Base-by-base conservation (phyloP, 2,797 vertebrate species). In the Florisuga fusca region DNA sequence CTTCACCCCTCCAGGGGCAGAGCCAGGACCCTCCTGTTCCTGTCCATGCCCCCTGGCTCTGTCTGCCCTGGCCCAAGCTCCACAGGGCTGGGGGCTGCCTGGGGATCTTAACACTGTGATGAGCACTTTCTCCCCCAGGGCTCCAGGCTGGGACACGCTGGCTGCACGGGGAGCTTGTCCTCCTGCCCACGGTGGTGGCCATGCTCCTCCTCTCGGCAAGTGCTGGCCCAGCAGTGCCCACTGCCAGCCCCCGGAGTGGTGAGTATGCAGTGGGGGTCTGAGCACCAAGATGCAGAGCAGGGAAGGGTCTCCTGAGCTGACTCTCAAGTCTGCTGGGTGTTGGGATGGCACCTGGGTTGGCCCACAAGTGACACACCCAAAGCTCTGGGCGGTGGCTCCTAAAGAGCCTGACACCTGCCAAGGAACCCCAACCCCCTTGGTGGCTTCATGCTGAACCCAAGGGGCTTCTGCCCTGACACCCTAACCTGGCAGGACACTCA, bases 221-320 rank as follows among this genome's bases (percentile, higher is more conserved):
- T 0, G 95, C 95, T 3, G 94, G 94, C 31, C 92, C 95, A 5
- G 59, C 94, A 8, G 5, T 0, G 4, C 95, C 92, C 78, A 63
- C 94, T 2, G 38, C 94, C 50, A 31, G 91, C 68, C 10, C 95
- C 72, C 54, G 84, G 45, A 94, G 75, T 0, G 89, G 96, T 96
- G 75, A 96, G 96, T 96, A 55, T 10, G 1, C 33, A 25, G 4
- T 12, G 26, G 26, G 33, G 51, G 69, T 11, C 36, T 50, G 63
- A 55, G 77, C 27, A 84, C 22, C 2, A 1, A 21, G 38, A 55
- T 21, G 3, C 53, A n/a, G 7, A 29, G 83, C 61, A 66, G 62
- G 26, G 26, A 31, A 20, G 15, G 2, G 4, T 34, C 23, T 62
- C 62, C 57, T 43, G n/a, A 45, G 33, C 38, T 19, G 16, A 26